Evolutionary conservation across 2,113 vertebrate species (phyloP).

Genomic region (Cavia porcellus): DNA sequence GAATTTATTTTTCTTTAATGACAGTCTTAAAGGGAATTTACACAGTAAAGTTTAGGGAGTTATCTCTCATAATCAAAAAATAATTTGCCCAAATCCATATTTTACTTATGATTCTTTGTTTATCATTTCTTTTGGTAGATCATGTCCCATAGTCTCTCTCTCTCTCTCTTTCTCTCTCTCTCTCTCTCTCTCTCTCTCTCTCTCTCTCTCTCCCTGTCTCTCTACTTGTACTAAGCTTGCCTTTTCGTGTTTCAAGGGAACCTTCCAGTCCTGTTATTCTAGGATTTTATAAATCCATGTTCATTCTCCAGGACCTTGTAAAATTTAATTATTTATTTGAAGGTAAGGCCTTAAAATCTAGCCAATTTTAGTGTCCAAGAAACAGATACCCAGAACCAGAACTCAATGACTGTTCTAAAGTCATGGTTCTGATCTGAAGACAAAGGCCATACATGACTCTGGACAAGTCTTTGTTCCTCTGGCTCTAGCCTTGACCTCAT

Average conservation of each 20-base stretch:
- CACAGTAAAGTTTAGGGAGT: background rate
- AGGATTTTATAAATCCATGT: background rate
- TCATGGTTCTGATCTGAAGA: slow-evolving; percentile 23
- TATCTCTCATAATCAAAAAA: slow-evolving; percentile 37
- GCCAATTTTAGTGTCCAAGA: slow-evolving; percentile 66
- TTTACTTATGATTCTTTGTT: background rate
- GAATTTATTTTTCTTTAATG: slow-evolving; percentile 7
- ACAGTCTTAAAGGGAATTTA: background rate
- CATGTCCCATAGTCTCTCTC: background rate
- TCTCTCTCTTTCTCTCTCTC: background rate
- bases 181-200: background rate
- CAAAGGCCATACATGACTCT: slow-evolving; percentile 58
- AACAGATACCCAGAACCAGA: slow-evolving; percentile 72
- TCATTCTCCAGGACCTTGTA: slow-evolving; percentile 6
- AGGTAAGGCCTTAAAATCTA: slow-evolving; percentile 20
- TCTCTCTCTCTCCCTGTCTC: background rate
- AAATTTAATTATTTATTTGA: slow-evolving; percentile 49
- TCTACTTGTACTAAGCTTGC: background rate
- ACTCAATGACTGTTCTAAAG: slow-evolving; percentile 9
- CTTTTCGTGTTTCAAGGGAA: slow-evolving; percentile 32
- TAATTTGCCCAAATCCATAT: background rate
- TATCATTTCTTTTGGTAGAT: background rate
- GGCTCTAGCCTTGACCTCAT: slow-evolving; percentile 25
- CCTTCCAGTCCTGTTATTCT: background rate
- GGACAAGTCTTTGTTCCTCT: slow-evolving; percentile 53